These are phyloP conservation scores for Epinephelus coioides DNA, from an alignment of 2,797 vertebrate species.

Conservation along the genomic window DNA sequence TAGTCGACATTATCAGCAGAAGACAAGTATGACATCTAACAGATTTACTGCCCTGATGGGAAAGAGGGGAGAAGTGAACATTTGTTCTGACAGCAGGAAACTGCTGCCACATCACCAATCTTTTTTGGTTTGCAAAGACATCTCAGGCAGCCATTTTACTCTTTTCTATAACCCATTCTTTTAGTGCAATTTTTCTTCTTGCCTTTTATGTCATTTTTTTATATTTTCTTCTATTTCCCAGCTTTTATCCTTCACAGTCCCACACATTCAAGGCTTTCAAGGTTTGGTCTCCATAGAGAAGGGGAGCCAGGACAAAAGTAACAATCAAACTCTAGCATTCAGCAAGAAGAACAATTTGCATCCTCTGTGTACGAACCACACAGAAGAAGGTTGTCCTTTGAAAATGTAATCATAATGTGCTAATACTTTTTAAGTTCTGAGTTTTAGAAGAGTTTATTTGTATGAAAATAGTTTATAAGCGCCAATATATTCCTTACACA, in stretches of 20 bases:
- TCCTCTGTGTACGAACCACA: conserved; percentile 10
- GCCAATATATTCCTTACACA: too few relatives aligned
- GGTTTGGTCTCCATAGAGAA: conserved; percentile 25
- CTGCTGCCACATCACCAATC: conserved; percentile 15
- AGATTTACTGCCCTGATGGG: conserved; percentile 10
- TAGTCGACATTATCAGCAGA: conserved; percentile 2
- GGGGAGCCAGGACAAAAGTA: conserved; percentile 10
- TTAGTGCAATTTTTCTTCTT: conserved; percentile 36
- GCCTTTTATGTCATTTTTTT: conserved; percentile 22
- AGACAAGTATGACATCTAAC: not conserved
- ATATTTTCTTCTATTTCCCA: conserved; percentile 35
- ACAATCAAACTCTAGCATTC: conserved; percentile 32
- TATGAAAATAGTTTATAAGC: not conserved
- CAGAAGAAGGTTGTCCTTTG: conserved; percentile 13
- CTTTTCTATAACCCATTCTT: conserved; percentile 31
- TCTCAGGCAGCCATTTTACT: conserved; percentile 16
- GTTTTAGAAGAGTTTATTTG: not conserved
- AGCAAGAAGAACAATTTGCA: conserved; percentile 25
- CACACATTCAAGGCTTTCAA: conserved; percentile 51
- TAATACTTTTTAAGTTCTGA: not conserved
- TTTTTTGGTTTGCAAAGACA: conserved; percentile 16
- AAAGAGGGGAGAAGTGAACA: conserved; percentile 23
- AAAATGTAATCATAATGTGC: conserved; percentile 21
- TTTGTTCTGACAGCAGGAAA: conserved; percentile 20
- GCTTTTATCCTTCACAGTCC: conserved; percentile 28